These are phyloP conservation scores for Scophthalmus maximus DNA, from an alignment of 2,113 vertebrate genomes.

Conservation along the genomic window DNA sequence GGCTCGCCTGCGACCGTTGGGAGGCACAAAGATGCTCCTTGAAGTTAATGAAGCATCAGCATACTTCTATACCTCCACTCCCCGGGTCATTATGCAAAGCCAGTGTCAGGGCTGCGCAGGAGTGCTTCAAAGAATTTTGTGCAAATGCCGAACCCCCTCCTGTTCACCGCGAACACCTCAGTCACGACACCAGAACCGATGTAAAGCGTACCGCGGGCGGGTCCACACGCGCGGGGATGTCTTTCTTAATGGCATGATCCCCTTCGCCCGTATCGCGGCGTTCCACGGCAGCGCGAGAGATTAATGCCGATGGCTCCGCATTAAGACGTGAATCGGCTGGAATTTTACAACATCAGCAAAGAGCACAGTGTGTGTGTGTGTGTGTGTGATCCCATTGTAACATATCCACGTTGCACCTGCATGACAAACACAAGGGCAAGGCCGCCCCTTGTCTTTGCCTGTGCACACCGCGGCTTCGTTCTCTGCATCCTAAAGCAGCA, in stretches of 20 bases:
- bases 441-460: neutral
- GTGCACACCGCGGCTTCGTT: neutral
- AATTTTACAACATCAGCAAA: conserved; percentile 53
- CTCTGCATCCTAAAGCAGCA: conserved; percentile 11
- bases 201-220: neutral
- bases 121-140: conserved; percentile 34
- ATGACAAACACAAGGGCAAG: conserved; percentile 11
- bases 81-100: conserved; percentile 53
- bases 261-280: neutral
- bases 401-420: conserved; percentile 19
- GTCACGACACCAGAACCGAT: neutral
- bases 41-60: conserved; percentile 76
- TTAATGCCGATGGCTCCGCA: conserved; percentile 36
- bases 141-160: conserved; percentile 2
- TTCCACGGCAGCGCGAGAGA: neutral
- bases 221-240: neutral
- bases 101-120: conserved; percentile 44
- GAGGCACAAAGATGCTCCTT: conserved; percentile 64
- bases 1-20: conserved; percentile 41
- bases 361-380: too few relatives aligned
- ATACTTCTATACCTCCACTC: conserved; percentile 50
- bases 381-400: conserved; percentile 7
- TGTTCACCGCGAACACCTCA: conserved; percentile 33
- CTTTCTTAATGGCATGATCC: neutral
- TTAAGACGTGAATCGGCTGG: conserved; percentile 8